These are phyloP conservation scores for Cottoperca gobio DNA, from an alignment of 2,797 vertebrate genomes.

Conservation along the genomic window DNA sequence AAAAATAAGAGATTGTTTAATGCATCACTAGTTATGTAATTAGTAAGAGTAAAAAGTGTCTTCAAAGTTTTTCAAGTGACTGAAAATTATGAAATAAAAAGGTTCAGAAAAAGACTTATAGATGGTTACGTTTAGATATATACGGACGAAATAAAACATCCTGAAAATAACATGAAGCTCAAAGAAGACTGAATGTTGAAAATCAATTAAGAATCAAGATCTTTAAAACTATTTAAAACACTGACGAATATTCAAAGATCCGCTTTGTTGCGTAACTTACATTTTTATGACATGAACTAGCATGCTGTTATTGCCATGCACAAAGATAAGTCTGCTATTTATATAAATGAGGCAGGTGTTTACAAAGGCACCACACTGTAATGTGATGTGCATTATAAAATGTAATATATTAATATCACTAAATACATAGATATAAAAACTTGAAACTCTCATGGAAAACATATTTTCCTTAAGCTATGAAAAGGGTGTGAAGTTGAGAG, in stretches of 20 bases:
- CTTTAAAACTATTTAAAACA: neutral
- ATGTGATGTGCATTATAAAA: neutral
- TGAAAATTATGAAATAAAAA: neutral
- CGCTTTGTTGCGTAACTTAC: neutral
- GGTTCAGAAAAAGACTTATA: neutral
- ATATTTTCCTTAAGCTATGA: neutral
- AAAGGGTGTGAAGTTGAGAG: neutral
- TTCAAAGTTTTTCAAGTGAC: neutral
- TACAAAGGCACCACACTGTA: neutral
- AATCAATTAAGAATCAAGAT: neutral
- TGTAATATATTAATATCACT: neutral
- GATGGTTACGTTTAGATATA: neutral
- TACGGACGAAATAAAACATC: neutral
- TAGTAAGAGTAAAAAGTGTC: neutral
- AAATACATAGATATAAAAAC: neutral
- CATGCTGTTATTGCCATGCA: constrained; percentile 13
- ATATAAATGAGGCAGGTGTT: neutral
- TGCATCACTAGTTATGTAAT: neutral
- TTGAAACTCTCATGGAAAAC: neutral
- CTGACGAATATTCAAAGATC: neutral
- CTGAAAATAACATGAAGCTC: neutral
- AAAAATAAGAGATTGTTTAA: neutral
- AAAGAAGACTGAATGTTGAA: neutral
- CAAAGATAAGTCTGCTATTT: constrained; percentile 2
- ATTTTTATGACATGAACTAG: neutral